Conservation (phyloP, 1,140 invertebrate species). For the Danaus plexippus region DNA sequence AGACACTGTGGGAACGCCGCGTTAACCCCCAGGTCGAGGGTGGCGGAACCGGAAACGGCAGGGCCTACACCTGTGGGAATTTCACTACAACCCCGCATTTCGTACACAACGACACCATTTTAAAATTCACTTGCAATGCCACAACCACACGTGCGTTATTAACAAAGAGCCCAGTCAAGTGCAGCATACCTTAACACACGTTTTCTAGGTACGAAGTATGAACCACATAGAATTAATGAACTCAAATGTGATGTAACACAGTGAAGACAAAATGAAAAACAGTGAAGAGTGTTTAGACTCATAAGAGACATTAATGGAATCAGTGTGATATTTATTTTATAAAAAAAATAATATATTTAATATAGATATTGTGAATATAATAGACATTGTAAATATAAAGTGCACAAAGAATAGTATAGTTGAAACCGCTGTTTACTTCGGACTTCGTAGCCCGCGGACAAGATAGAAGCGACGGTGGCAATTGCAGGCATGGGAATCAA, state of each 20-base stretch:
- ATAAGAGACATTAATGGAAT: conserved; percentile 28
- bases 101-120: conserved; percentile 7
- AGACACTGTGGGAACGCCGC: conserved; percentile 53
- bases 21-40: conserved; percentile 30
- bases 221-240: conserved; percentile 37
- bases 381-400: conserved; percentile 38
- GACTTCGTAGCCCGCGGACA: conserved; percentile 35
- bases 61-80: conserved; percentile 64
- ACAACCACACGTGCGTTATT: neutral
- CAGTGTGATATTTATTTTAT: conserved; percentile 66
- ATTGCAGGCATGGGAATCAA: conserved; percentile 73
- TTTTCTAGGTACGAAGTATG: conserved; percentile 34
- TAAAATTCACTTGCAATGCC: too few species aligned
- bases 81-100: conserved; percentile 32
- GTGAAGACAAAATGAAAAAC: conserved; percentile 63
- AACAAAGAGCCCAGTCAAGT: conserved; percentile 25
- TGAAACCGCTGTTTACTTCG: conserved; percentile 21
- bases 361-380: conserved; percentile 43
- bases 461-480: conserved; percentile 49
- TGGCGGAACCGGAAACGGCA: conserved; percentile 54
- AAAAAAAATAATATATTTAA: conserved; percentile 38
- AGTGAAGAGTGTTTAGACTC: conserved; percentile 68
- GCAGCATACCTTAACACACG: conserved; percentile 28
- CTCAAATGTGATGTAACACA: conserved; percentile 50
- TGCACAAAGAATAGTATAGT: conserved; percentile 31